Base-by-base conservation (phyloP, 2,797 vertebrate genomes). In the Enteromius fasciolatus region DNA sequence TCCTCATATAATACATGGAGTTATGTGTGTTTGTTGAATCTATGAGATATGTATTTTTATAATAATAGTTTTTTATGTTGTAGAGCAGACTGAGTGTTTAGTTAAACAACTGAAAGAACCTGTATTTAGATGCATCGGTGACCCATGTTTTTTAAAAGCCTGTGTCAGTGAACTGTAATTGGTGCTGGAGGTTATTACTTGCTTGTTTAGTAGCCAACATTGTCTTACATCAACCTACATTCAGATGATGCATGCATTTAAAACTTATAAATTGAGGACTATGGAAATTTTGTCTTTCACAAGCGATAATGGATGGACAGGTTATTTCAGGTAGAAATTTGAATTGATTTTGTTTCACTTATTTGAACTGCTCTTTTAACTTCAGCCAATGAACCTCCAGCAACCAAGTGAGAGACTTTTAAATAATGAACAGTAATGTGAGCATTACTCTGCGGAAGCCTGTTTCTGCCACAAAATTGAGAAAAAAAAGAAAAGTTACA, bases 11-110 rank as follows among this genome's bases (percentile, higher is more conserved):
- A 72, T 77, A 76, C 31, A 33, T 41, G 14, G 39, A 84, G 36
- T 72, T 59, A 33, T 68, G 20, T 74, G 20, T 74, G 52, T 74
- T 63, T 78, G 67, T 68, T 64, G 11, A 76, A 52, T 61, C 73
- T 75, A 81, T 84, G 25, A 83, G 73, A 46, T 31, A 17, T 36
- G 25, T 84, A 86, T 84, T 87, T 86, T 82, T 77, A 77, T 86
- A 76, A 72, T 84, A 5, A 64, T 80, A 79, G 75, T 82, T 82
- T 80, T 28, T 82, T 48, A 84, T 73, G 46, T 84, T 68, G 41
- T 80, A 80, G 70, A 54, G 79, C 20, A 18, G 14, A 66, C 63
- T 77, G 28, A 31, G 17, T 33, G 31, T 76, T 86, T 41, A 81
- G 36, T 50, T 83, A 61, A 44, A 52, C 44, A 75, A 76, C 59